Percentiles rank a stretch among this genome's conserved stretches.
Conservation (phyloP, 2,888 invertebrate species). For the Diarsia rubi region DNA sequence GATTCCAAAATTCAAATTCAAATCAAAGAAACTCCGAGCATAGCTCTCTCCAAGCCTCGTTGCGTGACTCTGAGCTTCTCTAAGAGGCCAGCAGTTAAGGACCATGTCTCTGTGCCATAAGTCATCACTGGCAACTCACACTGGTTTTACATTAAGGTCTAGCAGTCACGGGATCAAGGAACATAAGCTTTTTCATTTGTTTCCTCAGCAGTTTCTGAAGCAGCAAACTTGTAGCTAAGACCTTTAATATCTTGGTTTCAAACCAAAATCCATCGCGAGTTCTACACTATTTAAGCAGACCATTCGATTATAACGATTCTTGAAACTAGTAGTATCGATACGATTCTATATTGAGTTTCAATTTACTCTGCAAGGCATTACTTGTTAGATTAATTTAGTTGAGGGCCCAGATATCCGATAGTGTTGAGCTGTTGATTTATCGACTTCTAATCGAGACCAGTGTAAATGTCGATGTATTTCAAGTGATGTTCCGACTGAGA, state of each 20-base stretch:
- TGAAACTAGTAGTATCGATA: conserved; percentile 39
- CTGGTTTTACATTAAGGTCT: too few species aligned
- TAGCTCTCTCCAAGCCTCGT: too few species aligned
- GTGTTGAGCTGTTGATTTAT: conserved; percentile 67
- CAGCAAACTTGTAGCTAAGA: neutral
- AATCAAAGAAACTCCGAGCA: too few species aligned
- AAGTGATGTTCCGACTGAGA: conserved; percentile 56
- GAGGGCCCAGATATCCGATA: conserved; percentile 62
- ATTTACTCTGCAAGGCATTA: conserved; percentile 58
- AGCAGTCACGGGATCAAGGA: neutral
- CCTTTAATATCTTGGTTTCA: conserved; percentile 3
- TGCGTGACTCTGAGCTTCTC: too few species aligned
- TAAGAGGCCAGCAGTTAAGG: too few species aligned
- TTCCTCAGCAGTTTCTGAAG: neutral
- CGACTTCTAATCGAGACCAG: conserved; percentile 61
- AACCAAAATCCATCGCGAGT: conserved; percentile 33
- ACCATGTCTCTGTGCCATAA: too few species aligned
- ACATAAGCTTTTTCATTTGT: neutral
- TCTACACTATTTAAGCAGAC: conserved; percentile 6
- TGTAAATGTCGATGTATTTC: conserved; percentile 57
- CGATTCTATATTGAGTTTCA: conserved; percentile 57
- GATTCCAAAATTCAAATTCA: too few species aligned
- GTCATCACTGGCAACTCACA: too few species aligned
- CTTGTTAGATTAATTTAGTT: conserved; percentile 64
- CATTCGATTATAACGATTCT: conserved; percentile 36